Evolutionary conservation across 2,888 invertebrate species (phyloP).

Genomic region (Oxyteleia sp.): DNA sequence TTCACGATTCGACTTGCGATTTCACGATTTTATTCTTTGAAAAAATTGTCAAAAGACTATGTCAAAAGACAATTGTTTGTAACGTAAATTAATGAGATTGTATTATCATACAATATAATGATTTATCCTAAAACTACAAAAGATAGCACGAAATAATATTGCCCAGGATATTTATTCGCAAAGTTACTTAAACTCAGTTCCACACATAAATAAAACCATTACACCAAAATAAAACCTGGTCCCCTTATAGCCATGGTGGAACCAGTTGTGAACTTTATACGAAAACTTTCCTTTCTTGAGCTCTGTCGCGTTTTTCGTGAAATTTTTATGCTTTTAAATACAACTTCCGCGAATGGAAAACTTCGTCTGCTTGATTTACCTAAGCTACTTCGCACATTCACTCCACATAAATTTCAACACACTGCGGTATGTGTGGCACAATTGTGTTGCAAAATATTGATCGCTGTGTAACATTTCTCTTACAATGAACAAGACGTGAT

Average conservation of each 20-base stretch:
- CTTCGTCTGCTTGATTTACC: constrained; percentile 20
- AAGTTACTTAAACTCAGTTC: neutral
- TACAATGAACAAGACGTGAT: too few species aligned
- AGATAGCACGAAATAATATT: neutral
- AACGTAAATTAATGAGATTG: too few species aligned
- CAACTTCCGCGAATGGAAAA: constrained; percentile 31
- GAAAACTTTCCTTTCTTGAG: constrained; percentile 28
- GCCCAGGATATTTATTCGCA: neutral
- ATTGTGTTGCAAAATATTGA: too few species aligned
- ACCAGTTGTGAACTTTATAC: constrained; percentile 29
- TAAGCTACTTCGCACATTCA: constrained; percentile 1
- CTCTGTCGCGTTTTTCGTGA: constrained; percentile 21
- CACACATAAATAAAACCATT: constrained; percentile 17
- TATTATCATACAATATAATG: too few species aligned
- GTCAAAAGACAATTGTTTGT: too few species aligned
- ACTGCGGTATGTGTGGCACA: too few species aligned
- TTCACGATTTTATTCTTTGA: too few species aligned
- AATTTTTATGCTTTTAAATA: constrained; percentile 32
- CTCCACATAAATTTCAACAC: constrained; percentile 23
- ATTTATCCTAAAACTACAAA: neutral
- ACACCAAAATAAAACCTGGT: constrained; percentile 12
- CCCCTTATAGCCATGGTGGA: constrained; percentile 23
- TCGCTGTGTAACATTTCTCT: too few species aligned
- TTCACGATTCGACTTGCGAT: too few species aligned
- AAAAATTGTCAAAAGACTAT: too few species aligned